These are phyloP conservation scores for Netelia virgata DNA, from an alignment of 2,888 invertebrate species.

Conservation along the genomic window DNA sequence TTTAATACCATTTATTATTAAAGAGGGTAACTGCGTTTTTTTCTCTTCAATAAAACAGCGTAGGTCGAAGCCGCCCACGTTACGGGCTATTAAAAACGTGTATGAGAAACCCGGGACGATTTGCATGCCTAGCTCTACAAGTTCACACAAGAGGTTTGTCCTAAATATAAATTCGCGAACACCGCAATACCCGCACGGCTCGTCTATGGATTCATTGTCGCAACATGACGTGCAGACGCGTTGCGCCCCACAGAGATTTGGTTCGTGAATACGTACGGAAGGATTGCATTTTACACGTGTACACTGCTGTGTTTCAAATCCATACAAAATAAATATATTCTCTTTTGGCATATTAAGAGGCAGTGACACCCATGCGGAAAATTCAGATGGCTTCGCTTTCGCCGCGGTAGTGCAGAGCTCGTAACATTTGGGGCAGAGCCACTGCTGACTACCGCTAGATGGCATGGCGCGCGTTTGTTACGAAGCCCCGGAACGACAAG, in stretches of 20 bases:
- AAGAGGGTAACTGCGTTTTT: conserved; percentile 53
- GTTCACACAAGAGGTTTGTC: conserved; percentile 47
- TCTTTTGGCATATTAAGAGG: neutral
- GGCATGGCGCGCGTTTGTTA: too few relatives aligned
- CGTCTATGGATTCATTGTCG: conserved; percentile 2
- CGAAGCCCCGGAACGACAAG: too few relatives aligned
- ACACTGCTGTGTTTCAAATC: conserved; percentile 62
- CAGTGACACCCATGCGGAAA: too few relatives aligned
- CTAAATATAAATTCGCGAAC: conserved; percentile 3
- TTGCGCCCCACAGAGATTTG: conserved; percentile 1
- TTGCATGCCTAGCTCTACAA: conserved; percentile 49
- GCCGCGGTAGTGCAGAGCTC: too few relatives aligned
- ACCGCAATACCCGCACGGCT: conserved; percentile 10
- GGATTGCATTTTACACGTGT: neutral
- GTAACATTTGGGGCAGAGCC: too few relatives aligned
- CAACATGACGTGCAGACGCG: conserved; percentile 9
- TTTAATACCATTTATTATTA: conserved; percentile 60
- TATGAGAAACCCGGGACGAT: neutral
- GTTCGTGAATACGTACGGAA: conserved; percentile 8
- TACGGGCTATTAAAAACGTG: conserved; percentile 58
- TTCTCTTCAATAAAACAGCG: conserved; percentile 8
- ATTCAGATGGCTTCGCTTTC: too few relatives aligned
- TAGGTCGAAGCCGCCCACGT: conserved; percentile 46
- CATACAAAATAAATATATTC: conserved; percentile 61
- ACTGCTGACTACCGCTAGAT: too few relatives aligned